Conservation (phyloP, 1,140 invertebrate genomes). For the Xylocopa sonorina region DNA sequence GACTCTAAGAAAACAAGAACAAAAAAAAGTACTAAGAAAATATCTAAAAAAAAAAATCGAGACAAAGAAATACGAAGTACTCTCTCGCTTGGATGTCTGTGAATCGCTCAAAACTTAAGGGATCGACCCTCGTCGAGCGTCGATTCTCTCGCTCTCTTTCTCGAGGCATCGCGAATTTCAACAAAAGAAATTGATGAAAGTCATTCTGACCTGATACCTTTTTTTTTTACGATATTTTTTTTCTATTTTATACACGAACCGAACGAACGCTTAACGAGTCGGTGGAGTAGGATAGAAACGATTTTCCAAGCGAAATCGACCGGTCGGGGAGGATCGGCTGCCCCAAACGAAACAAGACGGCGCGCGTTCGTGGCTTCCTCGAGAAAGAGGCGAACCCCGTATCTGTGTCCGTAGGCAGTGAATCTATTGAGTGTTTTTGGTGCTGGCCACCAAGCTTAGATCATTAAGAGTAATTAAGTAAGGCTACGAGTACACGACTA, state of each 20-base stretch:
- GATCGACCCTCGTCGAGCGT: constrained; percentile 29
- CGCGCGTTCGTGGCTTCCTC: constrained; percentile 27
- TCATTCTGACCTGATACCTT: not conserved
- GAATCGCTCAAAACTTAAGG: constrained; percentile 56
- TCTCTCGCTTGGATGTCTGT: constrained; percentile 53
- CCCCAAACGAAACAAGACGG: constrained; percentile 43
- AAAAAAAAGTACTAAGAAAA: not conserved
- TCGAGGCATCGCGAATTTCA: not conserved
- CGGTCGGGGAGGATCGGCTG: constrained; percentile 18
- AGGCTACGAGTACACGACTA: constrained; percentile 61
- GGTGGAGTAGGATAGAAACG: too few species aligned
- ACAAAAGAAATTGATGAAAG: not conserved
- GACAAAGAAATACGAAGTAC: constrained; percentile 23
- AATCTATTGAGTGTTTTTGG: constrained; percentile 80
- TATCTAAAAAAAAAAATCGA: not conserved
- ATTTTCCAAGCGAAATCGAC: too few species aligned
- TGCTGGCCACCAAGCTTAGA: constrained; percentile 81
- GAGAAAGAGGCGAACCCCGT: constrained; percentile 72
- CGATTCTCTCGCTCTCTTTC: constrained; percentile 34
- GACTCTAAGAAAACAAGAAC: not conserved
- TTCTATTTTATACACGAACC: not conserved
- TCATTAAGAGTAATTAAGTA: constrained; percentile 64
- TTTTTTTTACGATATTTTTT: not conserved
- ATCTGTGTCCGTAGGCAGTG: constrained; percentile 81
- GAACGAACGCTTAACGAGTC: too few species aligned